Conservation (phyloP, 2,797 vertebrate genomes). For the Halcyon chelicuti region DNA sequence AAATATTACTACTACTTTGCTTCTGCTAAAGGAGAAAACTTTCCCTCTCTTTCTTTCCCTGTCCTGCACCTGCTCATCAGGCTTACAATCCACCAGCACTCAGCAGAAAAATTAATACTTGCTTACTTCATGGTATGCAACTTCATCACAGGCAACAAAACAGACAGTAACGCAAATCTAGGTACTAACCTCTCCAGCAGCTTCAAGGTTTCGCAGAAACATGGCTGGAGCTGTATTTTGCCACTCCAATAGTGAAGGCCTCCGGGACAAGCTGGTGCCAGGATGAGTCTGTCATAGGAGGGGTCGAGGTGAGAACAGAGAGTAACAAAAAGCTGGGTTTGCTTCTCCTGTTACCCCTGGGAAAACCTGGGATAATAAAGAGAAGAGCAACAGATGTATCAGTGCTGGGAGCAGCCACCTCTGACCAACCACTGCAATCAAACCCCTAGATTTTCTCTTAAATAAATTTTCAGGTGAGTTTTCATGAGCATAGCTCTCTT, state of each 20-base stretch:
- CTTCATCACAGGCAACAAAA: neutral
- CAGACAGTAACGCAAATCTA: neutral
- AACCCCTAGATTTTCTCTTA: neutral
- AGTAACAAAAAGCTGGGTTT: neutral
- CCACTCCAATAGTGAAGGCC: too few relatives aligned
- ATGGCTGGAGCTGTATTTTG: neutral
- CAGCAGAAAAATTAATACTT: neutral
- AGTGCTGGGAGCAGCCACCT: neutral
- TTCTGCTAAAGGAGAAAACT: conserved; percentile 16
- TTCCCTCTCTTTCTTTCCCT: conserved; percentile 37
- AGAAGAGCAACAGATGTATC: neutral
- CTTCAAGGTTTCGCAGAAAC: neutral
- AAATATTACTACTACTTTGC: neutral
- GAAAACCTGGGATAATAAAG: neutral
- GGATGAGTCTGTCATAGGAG: neutral
- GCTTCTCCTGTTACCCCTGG: neutral
- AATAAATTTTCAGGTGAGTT: neutral
- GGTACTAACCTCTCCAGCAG: neutral
- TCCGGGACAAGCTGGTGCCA: neutral
- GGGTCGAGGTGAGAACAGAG: neutral
- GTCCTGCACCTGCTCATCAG: neutral
- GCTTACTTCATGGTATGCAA: neutral
- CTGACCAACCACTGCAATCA: neutral
- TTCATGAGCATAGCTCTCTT: neutral
- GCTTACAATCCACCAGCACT: neutral